phyloP scores from a whole-genome alignment of 1,140 invertebrate species.

The Penaeus chinensis region DNA sequence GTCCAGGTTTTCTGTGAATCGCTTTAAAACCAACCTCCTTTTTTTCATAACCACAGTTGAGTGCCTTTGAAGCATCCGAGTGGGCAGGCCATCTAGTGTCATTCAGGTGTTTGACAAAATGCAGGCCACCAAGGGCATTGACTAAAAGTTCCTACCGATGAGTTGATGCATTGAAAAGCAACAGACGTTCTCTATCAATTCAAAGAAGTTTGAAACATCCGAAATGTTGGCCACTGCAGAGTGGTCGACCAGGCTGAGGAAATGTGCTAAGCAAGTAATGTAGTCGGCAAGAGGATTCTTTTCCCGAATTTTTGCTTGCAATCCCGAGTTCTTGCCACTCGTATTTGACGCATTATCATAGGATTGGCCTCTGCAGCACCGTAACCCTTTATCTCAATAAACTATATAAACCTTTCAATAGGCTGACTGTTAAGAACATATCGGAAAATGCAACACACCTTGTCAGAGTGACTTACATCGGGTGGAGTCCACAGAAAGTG shows the following conservation, averaged over 20 bases:
- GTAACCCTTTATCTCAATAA: slow-evolving; percentile 19
- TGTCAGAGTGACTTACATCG: slow-evolving; percentile 5
- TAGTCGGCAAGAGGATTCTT: slow-evolving; percentile 22
- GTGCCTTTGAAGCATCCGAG: slow-evolving; percentile 31
- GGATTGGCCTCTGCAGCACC: slow-evolving; percentile 25
- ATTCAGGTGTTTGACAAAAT: slow-evolving; percentile 18
- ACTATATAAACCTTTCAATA: slow-evolving; percentile 4
- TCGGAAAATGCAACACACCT: slow-evolving; percentile 3
- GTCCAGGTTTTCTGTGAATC: background rate
- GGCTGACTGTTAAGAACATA: slow-evolving; percentile 7
- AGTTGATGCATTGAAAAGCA: slow-evolving; percentile 41
- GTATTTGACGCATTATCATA: slow-evolving; percentile 27
- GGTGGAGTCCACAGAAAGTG: background rate
- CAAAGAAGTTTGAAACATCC: background rate
- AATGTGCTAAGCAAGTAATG: slow-evolving; percentile 26
- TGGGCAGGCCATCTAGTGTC: slow-evolving; percentile 26
- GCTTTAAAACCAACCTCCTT: background rate
- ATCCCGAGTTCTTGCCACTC: background rate
- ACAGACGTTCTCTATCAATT: slow-evolving; percentile 6
- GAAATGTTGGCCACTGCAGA: background rate
- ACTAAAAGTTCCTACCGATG: slow-evolving; percentile 28
- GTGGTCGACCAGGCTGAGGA: slow-evolving; percentile 9
- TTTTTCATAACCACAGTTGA: background rate
- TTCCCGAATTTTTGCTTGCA: slow-evolving; percentile 21
- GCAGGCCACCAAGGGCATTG: background rate